Base-by-base conservation (phyloP, 2,888 invertebrate species). In the Spatulosminthurus flaviceps region DNA sequence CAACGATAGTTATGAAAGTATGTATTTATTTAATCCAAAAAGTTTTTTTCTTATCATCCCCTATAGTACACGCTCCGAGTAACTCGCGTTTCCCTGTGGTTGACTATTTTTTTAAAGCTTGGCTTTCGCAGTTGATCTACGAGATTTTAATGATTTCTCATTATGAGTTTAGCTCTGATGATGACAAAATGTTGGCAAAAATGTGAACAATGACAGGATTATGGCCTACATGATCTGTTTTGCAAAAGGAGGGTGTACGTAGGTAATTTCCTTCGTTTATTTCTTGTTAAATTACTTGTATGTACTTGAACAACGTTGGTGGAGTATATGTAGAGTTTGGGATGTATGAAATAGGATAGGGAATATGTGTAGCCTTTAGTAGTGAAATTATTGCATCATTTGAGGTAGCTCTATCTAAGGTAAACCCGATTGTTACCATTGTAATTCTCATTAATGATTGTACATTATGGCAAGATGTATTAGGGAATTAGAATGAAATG, bases 381-480 rank as follows among this genome's bases (percentile, higher is more conserved):
- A 34, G 9, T 4, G 51, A n/a, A n/a, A n/a, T n/a, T n/a, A 13
- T 51, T 51, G 5, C 51, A 51, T 13, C 51, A 51, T 51, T 19
- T 2, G 51, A 19, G 51, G 51, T n/a, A 51, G 51, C n/a, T 51
- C 64, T 64, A 64, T 64, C 24, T 64, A 64, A 2, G 64, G 64
- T 22, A 64, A 64, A 51, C 1, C 24, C 24, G 64, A 64, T 64
- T 64, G 64, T 64, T 64, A 64, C 64, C 7, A 64, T 64, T 64
- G 7, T 9, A 22, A 64, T 24, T 64, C 5, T 24, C 26, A 24
- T 64, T 64, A 64, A 2, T 64, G 24, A 64, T 64, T 64, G 64
- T 64, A 64, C 64, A 64, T n/a, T 22, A 64, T 64, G 64, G 51
- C n/a, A 19, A n/a, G 51, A 19, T 51, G 51, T 51, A 51, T 51